A percentile compares a stretch with the other conserved stretches of the same genome.
Conservation (phyloP, 2,797 vertebrate species). For the Cossypha caffra region DNA sequence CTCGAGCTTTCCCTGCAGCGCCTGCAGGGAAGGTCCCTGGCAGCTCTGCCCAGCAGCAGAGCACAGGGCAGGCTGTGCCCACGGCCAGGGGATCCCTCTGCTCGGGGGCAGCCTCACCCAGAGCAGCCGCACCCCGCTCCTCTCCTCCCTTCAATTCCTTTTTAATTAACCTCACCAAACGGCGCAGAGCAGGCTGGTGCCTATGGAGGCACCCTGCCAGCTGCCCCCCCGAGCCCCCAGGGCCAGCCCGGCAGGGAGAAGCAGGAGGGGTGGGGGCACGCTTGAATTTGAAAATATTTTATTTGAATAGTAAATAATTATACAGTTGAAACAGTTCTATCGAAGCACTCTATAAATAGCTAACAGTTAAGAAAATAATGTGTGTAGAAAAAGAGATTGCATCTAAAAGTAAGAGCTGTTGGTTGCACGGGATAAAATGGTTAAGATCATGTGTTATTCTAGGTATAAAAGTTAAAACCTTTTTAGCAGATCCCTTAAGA, state of each 20-base stretch:
- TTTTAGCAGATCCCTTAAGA: slow-evolving; percentile 74
- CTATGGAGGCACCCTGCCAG: background rate
- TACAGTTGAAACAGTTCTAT: slow-evolving; percentile 97
- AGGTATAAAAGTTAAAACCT: slow-evolving; percentile 88
- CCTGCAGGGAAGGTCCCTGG: too few relatives aligned
- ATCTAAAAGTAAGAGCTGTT: slow-evolving; percentile 95
- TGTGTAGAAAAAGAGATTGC: slow-evolving; percentile 98
- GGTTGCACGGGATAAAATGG: slow-evolving; percentile 85
- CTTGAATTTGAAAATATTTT: slow-evolving; percentile 98
- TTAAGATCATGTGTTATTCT: slow-evolving; percentile 82
- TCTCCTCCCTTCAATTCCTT: background rate
- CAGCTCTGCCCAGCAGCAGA: background rate
- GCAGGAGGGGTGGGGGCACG: background rate
- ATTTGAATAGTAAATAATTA: slow-evolving; percentile 93
- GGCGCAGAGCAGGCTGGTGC: background rate
- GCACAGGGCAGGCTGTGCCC: background rate
- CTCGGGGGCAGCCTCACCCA: background rate
- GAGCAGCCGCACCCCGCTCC: background rate
- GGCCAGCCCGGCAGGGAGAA: background rate
- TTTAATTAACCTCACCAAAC: background rate
- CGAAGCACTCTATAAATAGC: slow-evolving; percentile 99
- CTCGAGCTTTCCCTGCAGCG: too few relatives aligned
- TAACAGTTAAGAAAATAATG: slow-evolving; percentile 99
- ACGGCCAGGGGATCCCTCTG: background rate
- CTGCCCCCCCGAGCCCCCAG: background rate